These are phyloP conservation scores for Leucoraja ocellata DNA, from an alignment of 2,797 vertebrate species.

Conservation along the genomic window DNA sequence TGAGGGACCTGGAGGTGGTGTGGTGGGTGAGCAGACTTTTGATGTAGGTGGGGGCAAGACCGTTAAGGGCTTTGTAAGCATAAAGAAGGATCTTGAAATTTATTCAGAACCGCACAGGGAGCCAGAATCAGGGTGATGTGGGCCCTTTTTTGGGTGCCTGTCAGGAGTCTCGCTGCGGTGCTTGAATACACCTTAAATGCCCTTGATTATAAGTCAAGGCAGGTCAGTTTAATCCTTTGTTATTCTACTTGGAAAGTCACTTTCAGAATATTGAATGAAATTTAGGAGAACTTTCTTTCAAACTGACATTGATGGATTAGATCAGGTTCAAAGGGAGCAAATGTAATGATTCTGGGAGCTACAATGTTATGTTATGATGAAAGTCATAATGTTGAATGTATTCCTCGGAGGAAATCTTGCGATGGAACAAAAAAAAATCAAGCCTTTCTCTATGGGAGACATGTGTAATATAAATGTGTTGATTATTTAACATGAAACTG, in stretches of 20 bases:
- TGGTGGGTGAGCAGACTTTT: too few species aligned
- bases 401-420: background rate
- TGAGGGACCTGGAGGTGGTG: too few species aligned
- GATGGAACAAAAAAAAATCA: background rate
- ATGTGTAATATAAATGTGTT: background rate
- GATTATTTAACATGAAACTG: background rate
- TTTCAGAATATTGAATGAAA: background rate
- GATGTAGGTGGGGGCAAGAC: too few species aligned
- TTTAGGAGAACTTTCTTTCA: background rate
- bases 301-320: slow-evolving; percentile 3
- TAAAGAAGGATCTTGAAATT: too few species aligned
- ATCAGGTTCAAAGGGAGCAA: background rate
- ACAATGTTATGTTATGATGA: background rate
- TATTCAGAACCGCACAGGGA: too few species aligned
- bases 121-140: too few species aligned
- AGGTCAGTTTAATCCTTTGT: background rate
- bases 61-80: too few species aligned
- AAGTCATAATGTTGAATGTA: background rate
- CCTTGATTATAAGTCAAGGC: background rate
- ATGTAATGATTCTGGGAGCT: background rate
- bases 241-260: background rate
- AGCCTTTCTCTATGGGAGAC: background rate
- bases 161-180: background rate
- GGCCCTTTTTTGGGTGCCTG: too few species aligned
- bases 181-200: background rate